These are phyloP conservation scores for Girardinichthys multiradiatus DNA, from an alignment of 2,113 vertebrate genomes.

Conservation along the genomic window DNA sequence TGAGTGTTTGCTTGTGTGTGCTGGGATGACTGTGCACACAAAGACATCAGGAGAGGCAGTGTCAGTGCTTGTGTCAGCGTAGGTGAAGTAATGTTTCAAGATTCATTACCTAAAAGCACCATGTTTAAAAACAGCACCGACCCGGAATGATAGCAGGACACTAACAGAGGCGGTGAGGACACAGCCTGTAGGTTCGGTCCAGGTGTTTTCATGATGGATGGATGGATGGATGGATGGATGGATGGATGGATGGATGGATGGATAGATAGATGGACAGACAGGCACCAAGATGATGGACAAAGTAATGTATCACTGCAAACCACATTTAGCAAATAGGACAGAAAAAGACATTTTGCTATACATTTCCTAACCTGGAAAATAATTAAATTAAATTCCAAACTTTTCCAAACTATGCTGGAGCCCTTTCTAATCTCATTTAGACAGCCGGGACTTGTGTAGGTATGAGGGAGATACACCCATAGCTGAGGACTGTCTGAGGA, in stretches of 20 bases:
- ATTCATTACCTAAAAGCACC: slow-evolving; percentile 11
- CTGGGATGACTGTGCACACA: background rate
- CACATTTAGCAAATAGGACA: background rate
- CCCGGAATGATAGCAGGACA: slow-evolving; percentile 14
- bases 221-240: background rate
- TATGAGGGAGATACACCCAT: background rate
- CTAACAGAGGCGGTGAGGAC: background rate
- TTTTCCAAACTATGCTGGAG: background rate
- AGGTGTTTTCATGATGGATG: background rate
- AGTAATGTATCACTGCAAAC: too few relatives aligned
- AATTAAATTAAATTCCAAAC: too few relatives aligned
- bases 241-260: too few relatives aligned
- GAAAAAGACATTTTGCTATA: background rate
- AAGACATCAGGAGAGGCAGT: slow-evolving; percentile 12
- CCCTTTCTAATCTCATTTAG: background rate
- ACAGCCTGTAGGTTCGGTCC: background rate
- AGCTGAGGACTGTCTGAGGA: background rate
- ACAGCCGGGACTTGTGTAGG: background rate
- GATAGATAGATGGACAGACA: background rate
- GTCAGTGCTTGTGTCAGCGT: background rate
- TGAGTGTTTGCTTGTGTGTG: background rate
- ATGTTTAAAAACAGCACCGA: slow-evolving; percentile 4
- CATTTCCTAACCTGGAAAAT: background rate
- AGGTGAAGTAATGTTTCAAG: background rate
- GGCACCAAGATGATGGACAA: background rate